These are phyloP conservation scores for Eucidaris tribuloides DNA, from an alignment of 35 echinoderm and acorn worm genomes.

Conservation along the genomic window DNA sequence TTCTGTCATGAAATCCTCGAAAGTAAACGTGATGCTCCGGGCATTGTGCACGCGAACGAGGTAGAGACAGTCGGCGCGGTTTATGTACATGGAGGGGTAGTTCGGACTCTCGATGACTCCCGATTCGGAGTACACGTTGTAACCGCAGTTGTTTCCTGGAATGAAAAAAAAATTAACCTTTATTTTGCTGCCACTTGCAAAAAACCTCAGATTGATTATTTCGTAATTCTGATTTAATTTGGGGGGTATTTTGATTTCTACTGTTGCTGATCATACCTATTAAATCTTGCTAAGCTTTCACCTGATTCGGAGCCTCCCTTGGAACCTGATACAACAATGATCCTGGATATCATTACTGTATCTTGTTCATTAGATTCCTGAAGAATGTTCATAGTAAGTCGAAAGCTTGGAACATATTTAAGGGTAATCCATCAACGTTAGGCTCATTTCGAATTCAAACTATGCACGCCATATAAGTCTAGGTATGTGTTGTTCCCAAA, in stretches of 20 bases:
- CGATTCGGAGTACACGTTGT: background rate
- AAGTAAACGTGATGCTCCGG: slow-evolving; percentile 32
- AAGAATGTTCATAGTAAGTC: too few species aligned
- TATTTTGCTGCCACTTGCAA: background rate
- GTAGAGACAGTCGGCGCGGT: slow-evolving; percentile 44
- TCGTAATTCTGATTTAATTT: background rate
- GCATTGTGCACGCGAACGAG: slow-evolving; percentile 44
- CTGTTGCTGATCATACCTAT: background rate
- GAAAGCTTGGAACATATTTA: too few species aligned
- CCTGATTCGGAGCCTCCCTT: background rate
- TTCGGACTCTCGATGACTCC: slow-evolving; percentile 32
- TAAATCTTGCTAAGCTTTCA: background rate
- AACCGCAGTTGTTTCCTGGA: slow-evolving; percentile 52
- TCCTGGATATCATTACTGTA: too few species aligned
- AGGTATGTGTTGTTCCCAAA: too few species aligned
- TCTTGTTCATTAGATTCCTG: too few species aligned
- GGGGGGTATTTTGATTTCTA: background rate
- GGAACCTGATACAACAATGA: background rate
- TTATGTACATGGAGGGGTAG: slow-evolving; percentile 28
- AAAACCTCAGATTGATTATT: background rate
- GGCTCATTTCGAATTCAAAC: too few species aligned
- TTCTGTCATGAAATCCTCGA: slow-evolving; percentile 49
- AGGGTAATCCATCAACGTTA: too few species aligned
- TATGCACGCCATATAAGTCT: too few species aligned
- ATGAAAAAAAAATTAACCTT: background rate